Conservation (phyloP, 2,888 invertebrate genomes). For the Ennomos quercinarius region DNA sequence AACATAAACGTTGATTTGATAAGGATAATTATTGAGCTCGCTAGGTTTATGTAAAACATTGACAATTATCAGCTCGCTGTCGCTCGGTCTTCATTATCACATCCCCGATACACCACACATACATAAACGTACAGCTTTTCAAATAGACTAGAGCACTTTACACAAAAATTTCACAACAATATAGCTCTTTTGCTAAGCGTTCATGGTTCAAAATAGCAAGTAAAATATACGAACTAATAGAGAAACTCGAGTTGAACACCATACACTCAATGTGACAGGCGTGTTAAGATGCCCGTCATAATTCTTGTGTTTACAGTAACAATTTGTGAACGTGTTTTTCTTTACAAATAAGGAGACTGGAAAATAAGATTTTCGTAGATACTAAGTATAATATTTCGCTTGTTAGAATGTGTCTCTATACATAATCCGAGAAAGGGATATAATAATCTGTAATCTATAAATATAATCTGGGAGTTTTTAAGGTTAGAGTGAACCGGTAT, state of each 20-base stretch:
- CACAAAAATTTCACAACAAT: conserved; percentile 10
- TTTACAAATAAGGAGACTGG: conserved; percentile 12
- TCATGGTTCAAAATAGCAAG: conserved; percentile 11
- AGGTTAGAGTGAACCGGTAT: too few species aligned
- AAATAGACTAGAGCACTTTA: conserved; percentile 1
- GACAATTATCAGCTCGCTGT: too few species aligned
- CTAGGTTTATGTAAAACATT: neutral
- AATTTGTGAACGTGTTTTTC: conserved; percentile 21
- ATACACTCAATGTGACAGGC: conserved; percentile 27
- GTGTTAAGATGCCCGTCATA: conserved; percentile 31
- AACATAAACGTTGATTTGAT: too few species aligned
- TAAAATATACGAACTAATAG: conserved; percentile 2
- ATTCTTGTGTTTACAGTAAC: conserved; percentile 31
- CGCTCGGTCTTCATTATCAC: conserved; percentile 32
- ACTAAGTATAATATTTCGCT: neutral
- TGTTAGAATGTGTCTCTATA: neutral
- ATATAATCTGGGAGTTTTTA: too few species aligned
- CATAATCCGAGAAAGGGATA: too few species aligned
- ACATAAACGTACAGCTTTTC: conserved; percentile 14
- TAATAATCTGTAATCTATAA: too few species aligned
- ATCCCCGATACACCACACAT: conserved; percentile 11
- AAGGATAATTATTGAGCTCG: neutral
- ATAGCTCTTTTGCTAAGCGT: conserved; percentile 3
- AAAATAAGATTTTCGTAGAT: neutral
- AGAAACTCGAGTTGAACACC: conserved; percentile 24